Conservation (phyloP, 2,113 vertebrate genomes). For the Cynopterus brachyotis region DNA sequence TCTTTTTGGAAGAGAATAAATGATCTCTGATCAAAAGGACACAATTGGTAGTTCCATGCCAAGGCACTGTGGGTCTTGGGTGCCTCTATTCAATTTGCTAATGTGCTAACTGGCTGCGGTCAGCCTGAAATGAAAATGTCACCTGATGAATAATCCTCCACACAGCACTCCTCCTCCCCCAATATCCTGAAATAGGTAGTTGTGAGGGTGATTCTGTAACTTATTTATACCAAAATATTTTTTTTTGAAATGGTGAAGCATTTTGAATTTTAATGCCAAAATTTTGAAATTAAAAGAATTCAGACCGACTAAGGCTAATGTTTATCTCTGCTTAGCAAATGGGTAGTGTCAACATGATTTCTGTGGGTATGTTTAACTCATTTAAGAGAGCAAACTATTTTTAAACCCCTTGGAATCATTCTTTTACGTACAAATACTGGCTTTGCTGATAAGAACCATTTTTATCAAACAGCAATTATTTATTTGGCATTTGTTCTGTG, state of each 20-base stretch:
- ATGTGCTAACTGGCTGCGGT: slow-evolving; percentile 35
- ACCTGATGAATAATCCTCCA: neutral
- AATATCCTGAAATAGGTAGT: neutral
- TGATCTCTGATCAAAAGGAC: slow-evolving; percentile 44
- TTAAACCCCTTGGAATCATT: slow-evolving; percentile 58
- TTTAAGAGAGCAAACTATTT: slow-evolving; percentile 71
- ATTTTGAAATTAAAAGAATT: slow-evolving; percentile 59
- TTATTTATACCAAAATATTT: slow-evolving; percentile 18
- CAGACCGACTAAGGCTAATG: neutral
- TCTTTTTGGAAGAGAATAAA: slow-evolving; percentile 47
- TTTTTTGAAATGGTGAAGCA: slow-evolving; percentile 51
- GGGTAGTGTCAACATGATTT: slow-evolving; percentile 66
- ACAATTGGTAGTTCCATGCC: neutral
- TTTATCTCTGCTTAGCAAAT: slow-evolving; percentile 66
- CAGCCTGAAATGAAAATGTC: slow-evolving; percentile 17
- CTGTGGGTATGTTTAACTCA: slow-evolving; percentile 69
- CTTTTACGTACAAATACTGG: slow-evolving; percentile 62
- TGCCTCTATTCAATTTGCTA: slow-evolving; percentile 19
- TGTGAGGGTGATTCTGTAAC: neutral
- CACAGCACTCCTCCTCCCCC: neutral
- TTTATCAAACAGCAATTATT: slow-evolving; percentile 68
- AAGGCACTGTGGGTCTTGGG: neutral
- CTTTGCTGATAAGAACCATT: slow-evolving; percentile 64
- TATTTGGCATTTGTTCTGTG: slow-evolving; percentile 59
- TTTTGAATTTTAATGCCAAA: slow-evolving; percentile 53